Conservation (phyloP, 2,888 invertebrate species). For the Platynereis dumerilii region DNA sequence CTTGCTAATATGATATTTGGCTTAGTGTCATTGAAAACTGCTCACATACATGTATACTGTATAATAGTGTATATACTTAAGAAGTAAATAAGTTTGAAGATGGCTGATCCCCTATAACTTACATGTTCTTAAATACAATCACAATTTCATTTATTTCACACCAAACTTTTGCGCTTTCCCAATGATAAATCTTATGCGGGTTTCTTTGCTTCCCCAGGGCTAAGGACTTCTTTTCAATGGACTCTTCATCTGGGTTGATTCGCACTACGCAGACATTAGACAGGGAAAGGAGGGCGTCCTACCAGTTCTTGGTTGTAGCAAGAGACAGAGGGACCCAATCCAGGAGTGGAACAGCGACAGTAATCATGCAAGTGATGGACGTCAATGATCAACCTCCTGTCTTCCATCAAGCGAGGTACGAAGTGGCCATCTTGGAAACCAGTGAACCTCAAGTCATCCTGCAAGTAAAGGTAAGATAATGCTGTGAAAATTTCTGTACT, state of each 20-base stretch:
- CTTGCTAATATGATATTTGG: too few relatives aligned
- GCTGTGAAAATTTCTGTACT: background rate
- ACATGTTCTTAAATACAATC: too few relatives aligned
- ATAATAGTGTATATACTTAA: too few relatives aligned
- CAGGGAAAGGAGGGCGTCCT: constrained; percentile 13
- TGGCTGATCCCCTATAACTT: too few relatives aligned
- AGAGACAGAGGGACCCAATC: constrained; percentile 19
- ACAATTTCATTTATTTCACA: too few relatives aligned
- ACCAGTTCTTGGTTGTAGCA: constrained; percentile 20
- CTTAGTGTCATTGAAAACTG: too few relatives aligned
- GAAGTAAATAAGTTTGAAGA: too few relatives aligned
- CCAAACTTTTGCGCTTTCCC: too few relatives aligned
- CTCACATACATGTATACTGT: too few relatives aligned
- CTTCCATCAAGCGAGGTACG: constrained; percentile 8
- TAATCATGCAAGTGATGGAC: constrained; percentile 18
- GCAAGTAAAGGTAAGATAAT: constrained; percentile 17
- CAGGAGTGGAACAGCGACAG: constrained; percentile 16
- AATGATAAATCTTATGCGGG: too few relatives aligned
- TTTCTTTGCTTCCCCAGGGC: too few relatives aligned
- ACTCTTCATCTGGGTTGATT: constrained; percentile 5
- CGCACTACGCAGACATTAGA: constrained; percentile 12
- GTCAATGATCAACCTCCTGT: constrained; percentile 23
- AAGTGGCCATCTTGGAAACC: constrained; percentile 16
- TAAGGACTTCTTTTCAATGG: constrained; percentile 11
- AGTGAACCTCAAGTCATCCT: constrained; percentile 10